Evolutionary conservation across 2,113 vertebrate genomes (phyloP).

Genomic region (Strigops habroptila): DNA sequence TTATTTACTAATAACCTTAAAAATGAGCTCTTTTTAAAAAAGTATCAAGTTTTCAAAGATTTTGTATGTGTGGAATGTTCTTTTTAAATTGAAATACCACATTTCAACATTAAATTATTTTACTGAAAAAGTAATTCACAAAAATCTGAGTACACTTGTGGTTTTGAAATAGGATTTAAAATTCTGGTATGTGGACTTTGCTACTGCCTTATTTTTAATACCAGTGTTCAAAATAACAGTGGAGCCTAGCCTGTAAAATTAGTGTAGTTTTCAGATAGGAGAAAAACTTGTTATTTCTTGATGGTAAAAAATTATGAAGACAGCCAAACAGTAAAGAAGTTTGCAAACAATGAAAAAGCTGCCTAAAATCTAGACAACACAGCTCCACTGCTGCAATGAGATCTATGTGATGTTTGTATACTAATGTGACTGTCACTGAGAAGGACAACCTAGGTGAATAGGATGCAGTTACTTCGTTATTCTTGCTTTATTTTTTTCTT

Average conservation of each 20-base stretch:
- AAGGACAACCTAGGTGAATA: neutral
- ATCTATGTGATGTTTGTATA: neutral
- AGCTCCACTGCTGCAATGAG: neutral
- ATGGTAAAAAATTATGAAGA: neutral
- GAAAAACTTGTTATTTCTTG: neutral
- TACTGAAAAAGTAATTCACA: neutral
- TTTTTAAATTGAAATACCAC: neutral
- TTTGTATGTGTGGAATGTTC: neutral
- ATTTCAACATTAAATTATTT: neutral
- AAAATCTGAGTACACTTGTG: neutral
- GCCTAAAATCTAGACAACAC: neutral
- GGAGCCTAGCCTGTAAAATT: neutral
- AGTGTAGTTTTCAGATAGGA: neutral
- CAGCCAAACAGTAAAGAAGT: neutral
- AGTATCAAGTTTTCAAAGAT: neutral
- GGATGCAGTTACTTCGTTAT: neutral
- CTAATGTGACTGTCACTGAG: neutral
- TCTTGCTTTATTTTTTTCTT: neutral
- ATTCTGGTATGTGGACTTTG: neutral
- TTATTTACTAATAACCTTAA: neutral
- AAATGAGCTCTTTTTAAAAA: neutral
- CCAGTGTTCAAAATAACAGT: neutral
- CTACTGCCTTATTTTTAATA: neutral
- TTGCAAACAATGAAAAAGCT: neutral
- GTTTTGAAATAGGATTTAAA: neutral